Percentiles rank a stretch among this genome's conserved stretches.
phyloP scores from a whole-genome alignment of 2,888 invertebrate genomes.

The Eupithecia abbreviata region DNA sequence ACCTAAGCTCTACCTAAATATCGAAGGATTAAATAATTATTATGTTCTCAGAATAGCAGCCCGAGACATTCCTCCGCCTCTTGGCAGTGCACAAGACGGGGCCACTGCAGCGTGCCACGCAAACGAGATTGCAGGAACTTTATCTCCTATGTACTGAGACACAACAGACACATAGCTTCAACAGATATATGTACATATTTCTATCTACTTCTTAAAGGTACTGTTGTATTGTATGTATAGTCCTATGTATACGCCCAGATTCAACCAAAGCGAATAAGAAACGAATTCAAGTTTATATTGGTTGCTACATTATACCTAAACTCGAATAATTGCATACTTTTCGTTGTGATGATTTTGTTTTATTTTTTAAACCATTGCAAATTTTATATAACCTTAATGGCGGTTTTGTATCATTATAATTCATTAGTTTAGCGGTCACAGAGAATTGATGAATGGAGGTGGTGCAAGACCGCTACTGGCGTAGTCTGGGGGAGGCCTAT shows the following conservation, averaged over 20 bases:
- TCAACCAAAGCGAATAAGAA: not conserved
- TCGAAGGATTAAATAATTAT: not conserved
- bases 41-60: conserved; percentile 38
- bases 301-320: not conserved
- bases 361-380: not conserved
- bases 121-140: conserved; percentile 29
- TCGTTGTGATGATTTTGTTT: not conserved
- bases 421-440: too few species aligned
- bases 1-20: not conserved
- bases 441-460: too few species aligned
- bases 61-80: conserved; percentile 44
- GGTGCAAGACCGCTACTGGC: too few species aligned
- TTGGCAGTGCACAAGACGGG: conserved; percentile 51
- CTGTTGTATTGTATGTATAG: not conserved
- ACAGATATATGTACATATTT: not conserved
- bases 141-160: conserved; percentile 15
- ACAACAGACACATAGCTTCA: not conserved
- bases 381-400: not conserved
- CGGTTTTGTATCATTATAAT: too few species aligned
- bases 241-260: not conserved
- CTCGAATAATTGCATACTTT: not conserved
- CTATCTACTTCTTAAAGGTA: not conserved
- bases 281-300: not conserved
- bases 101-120: conserved; percentile 42
- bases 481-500: too few species aligned